Conservation (phyloP, 1,140 invertebrate species). For the Eupeodes corollae region DNA sequence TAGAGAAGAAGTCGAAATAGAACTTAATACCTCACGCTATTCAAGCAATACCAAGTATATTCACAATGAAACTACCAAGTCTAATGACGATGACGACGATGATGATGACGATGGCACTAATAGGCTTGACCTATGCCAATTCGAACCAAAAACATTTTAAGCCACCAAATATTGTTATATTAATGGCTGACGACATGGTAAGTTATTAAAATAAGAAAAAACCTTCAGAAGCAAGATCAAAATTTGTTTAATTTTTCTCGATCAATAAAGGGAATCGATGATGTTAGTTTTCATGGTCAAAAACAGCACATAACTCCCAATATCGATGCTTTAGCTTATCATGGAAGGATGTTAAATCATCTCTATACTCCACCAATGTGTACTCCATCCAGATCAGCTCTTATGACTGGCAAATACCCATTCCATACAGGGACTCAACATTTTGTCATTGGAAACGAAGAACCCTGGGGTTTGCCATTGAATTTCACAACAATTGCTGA, state of each 20-base stretch:
- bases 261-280: conserved; percentile 75
- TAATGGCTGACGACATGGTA: conserved; percentile 51
- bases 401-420: conserved; percentile 74
- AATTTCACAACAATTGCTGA: conserved; percentile 62
- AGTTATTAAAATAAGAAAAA: conserved; percentile 10
- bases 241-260: conserved; percentile 1
- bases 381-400: conserved; percentile 62
- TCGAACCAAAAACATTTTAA: conserved; percentile 9
- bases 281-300: conserved; percentile 80
- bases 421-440: conserved; percentile 70
- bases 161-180: conserved; percentile 45
- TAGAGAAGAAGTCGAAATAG: too few relatives aligned
- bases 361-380: conserved; percentile 68
- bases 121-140: neutral
- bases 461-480: conserved; percentile 61
- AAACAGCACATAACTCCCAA: conserved; percentile 75
- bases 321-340: conserved; percentile 68
- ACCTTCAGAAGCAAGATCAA: neutral
- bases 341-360: conserved; percentile 61
- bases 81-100: too few relatives aligned
- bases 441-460: conserved; percentile 56
- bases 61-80: too few relatives aligned
- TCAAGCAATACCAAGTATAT: too few relatives aligned
- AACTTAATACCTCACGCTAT: too few relatives aligned
- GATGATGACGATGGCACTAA: too few relatives aligned